These are phyloP conservation scores for Drusus annulatus DNA, from an alignment of 1,140 invertebrate genomes.

Conservation along the genomic window DNA sequence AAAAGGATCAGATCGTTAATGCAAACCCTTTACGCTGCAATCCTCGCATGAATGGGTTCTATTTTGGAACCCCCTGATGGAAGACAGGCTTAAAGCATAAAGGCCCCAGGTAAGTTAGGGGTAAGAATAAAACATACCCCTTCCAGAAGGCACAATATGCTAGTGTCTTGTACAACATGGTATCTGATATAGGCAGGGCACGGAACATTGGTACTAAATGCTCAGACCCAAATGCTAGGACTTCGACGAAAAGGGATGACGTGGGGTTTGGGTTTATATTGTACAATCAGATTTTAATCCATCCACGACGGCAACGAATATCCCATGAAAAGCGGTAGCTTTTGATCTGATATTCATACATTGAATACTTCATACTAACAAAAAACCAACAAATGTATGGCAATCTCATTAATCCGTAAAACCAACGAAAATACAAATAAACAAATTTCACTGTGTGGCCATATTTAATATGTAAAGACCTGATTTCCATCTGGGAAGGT, in stretches of 20 bases:
- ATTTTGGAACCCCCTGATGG: conserved; percentile 23
- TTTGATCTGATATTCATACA: too few relatives aligned
- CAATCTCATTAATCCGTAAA: too few relatives aligned
- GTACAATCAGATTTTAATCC: conserved; percentile 1
- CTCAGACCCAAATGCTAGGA: not conserved
- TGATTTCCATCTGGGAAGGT: too few relatives aligned
- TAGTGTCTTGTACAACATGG: conserved; percentile 9
- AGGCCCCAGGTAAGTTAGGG: conserved; percentile 15
- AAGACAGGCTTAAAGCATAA: conserved; percentile 25
- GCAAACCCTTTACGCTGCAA: conserved; percentile 41
- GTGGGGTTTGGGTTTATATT: not conserved
- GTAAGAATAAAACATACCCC: not conserved
- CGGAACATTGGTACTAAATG: too few relatives aligned
- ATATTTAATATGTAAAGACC: too few relatives aligned
- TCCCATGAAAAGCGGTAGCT: too few relatives aligned
- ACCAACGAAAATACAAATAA: too few relatives aligned
- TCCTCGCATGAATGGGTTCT: conserved; percentile 35
- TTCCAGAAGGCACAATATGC: not conserved
- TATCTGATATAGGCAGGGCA: not conserved
- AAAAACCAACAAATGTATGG: too few relatives aligned
- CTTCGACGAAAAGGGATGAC: not conserved
- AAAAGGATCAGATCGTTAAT: conserved; percentile 39
- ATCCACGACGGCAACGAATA: not conserved
- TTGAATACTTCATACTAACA: too few relatives aligned
- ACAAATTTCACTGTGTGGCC: too few relatives aligned